Evolutionary conservation across 2,797 vertebrate genomes (phyloP).

Genomic region (Enteromius radiatus): DNA sequence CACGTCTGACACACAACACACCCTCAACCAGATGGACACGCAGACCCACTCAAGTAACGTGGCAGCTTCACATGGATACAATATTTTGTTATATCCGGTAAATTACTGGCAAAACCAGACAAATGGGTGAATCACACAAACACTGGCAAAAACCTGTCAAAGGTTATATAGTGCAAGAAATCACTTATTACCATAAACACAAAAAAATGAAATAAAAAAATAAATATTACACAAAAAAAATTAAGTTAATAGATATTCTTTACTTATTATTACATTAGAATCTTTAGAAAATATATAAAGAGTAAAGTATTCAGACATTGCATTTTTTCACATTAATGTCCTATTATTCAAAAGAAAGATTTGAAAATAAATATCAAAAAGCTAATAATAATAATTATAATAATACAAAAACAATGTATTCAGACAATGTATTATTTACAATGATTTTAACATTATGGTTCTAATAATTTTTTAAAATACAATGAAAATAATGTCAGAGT

Average conservation of each 20-base stretch:
- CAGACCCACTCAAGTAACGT: neutral
- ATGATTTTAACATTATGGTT: neutral
- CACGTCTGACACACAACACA: slow-evolving; percentile 36
- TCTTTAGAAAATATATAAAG: neutral
- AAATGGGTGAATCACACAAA: neutral
- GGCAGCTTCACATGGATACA: neutral
- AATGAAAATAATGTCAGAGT: neutral
- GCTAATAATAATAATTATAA: neutral
- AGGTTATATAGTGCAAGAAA: neutral
- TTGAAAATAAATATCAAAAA: neutral
- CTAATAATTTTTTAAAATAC: neutral
- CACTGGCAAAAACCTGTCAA: neutral
- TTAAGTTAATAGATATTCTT: neutral
- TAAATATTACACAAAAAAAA: neutral
- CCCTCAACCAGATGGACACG: slow-evolving; percentile 23
- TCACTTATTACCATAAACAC: no score
- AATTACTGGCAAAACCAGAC: slow-evolving; percentile 7
- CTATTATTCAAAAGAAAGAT: neutral
- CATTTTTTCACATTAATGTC: neutral
- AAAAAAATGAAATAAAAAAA: neutral
- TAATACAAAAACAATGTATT: neutral
- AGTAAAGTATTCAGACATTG: neutral
- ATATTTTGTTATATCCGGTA: neutral
- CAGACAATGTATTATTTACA: neutral
- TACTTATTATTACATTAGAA: neutral